A percentile compares a stretch with the other conserved stretches of the same genome.
Evolutionary conservation across 2,888 invertebrate species (phyloP).

Genomic region (Ophion costatus): DNA sequence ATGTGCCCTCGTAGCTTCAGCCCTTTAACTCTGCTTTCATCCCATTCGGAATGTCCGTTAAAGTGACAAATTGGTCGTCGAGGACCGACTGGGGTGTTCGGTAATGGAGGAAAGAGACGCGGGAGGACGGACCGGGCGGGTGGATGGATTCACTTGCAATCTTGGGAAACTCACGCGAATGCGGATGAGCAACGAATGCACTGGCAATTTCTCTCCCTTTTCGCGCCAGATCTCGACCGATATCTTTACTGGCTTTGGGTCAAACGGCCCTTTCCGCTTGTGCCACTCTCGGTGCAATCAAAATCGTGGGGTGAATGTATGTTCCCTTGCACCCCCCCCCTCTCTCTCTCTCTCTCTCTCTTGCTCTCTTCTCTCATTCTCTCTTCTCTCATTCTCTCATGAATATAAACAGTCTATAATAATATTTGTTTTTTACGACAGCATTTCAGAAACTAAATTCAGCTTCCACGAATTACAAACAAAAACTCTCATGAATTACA

Average conservation of each 20-base stretch:
- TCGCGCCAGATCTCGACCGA: conserved; percentile 21
- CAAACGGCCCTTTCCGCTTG: conserved; percentile 24
- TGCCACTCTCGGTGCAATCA: conserved; percentile 20
- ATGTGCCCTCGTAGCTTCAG: conserved; percentile 21
- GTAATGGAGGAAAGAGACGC: neutral
- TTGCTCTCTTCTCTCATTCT: neutral
- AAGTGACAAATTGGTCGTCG: conserved; percentile 60
- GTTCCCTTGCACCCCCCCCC: neutral
- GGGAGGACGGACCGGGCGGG: neutral
- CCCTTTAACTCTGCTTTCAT: conserved; percentile 36
- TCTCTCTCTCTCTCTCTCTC: neutral
- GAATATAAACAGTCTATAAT: neutral
- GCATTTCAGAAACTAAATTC: too few species aligned
- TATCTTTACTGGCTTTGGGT: conserved; percentile 21
- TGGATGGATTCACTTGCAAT: conserved; percentile 35
- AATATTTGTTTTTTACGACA: neutral
- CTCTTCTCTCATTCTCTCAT: neutral
- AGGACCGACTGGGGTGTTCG: neutral
- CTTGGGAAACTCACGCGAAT: conserved; percentile 34
- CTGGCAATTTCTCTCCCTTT: conserved; percentile 26
- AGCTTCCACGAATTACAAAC: too few species aligned
- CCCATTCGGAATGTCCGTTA: conserved; percentile 47
- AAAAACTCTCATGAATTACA: too few species aligned
- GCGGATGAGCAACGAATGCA: conserved; percentile 37
- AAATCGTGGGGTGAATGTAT: neutral